Conservation (phyloP, 2,797 vertebrate species). For the Antrozous pallidus region DNA sequence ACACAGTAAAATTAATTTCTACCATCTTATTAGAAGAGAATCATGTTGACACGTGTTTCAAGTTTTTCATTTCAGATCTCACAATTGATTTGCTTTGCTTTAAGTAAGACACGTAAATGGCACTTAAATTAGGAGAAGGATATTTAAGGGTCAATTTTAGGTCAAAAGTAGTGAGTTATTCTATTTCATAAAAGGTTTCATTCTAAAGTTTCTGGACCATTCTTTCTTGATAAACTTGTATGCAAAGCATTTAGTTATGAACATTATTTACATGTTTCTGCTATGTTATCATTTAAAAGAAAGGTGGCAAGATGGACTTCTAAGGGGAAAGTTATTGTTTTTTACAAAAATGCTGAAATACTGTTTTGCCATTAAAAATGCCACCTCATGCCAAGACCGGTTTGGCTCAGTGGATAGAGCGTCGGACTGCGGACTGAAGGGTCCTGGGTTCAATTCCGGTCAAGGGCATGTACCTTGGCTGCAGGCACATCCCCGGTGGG, state of each 20-base stretch:
- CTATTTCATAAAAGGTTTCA: constrained; percentile 28
- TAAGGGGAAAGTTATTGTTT: not conserved
- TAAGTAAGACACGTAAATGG: not conserved
- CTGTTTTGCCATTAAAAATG: constrained; percentile 34
- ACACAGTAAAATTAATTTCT: constrained; percentile 26
- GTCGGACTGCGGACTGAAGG: no score
- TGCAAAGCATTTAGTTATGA: constrained; percentile 6
- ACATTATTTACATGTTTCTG: constrained; percentile 18
- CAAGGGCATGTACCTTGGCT: no score
- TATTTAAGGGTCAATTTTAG: constrained; percentile 14
- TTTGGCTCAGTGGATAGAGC: no score
- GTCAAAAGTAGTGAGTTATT: constrained; percentile 28
- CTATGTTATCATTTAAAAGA: constrained; percentile 24
- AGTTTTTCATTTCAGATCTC: constrained; percentile 49
- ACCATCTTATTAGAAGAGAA: constrained; percentile 9
- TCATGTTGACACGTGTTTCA: not conserved
- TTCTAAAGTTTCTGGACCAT: not conserved
- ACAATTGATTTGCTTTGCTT: constrained; percentile 42
- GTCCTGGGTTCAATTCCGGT: no score
- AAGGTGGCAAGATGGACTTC: constrained; percentile 26
- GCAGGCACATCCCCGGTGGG: no score
- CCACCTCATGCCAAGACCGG: no score
- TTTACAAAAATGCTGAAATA: not conserved
- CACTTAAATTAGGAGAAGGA: constrained; percentile 23
- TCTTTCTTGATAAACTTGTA: constrained; percentile 37